These are phyloP conservation scores for Leptinotarsa texana DNA, from an alignment of 1,140 invertebrate genomes.

Conservation along the genomic window DNA sequence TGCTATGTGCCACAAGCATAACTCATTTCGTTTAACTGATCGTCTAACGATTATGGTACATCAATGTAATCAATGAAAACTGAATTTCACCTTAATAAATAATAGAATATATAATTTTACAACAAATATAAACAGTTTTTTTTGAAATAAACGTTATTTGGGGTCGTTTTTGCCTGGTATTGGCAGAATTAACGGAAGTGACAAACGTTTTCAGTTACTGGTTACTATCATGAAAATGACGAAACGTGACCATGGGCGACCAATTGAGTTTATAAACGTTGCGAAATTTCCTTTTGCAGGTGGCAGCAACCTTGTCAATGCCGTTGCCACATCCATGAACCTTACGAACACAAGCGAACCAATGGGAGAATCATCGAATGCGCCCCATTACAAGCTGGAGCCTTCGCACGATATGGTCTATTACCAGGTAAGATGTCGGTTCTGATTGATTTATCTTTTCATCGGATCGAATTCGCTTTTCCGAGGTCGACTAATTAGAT, in stretches of 20 bases:
- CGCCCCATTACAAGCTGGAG: slow-evolving; percentile 59
- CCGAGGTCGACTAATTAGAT: background rate
- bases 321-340: slow-evolving; percentile 80
- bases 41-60: too few relatives aligned
- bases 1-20: too few relatives aligned
- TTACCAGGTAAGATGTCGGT: slow-evolving; percentile 56
- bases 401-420: slow-evolving; percentile 59
- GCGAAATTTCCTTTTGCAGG: slow-evolving; percentile 53
- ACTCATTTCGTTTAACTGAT: too few relatives aligned
- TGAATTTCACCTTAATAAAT: too few relatives aligned
- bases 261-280: background rate
- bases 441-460: background rate
- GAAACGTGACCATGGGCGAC: background rate
- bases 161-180: too few relatives aligned
- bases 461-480: background rate
- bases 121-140: too few relatives aligned
- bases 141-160: too few relatives aligned
- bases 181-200: too few relatives aligned
- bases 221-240: too few relatives aligned
- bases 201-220: too few relatives aligned
- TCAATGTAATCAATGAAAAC: too few relatives aligned
- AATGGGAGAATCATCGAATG: slow-evolving; percentile 56
- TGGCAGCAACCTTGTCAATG: slow-evolving; percentile 72
- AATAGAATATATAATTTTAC: too few relatives aligned
- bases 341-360: slow-evolving; percentile 69